Conservation (phyloP, 2,113 vertebrate species). For the Nothoprocta pentlandii region DNA sequence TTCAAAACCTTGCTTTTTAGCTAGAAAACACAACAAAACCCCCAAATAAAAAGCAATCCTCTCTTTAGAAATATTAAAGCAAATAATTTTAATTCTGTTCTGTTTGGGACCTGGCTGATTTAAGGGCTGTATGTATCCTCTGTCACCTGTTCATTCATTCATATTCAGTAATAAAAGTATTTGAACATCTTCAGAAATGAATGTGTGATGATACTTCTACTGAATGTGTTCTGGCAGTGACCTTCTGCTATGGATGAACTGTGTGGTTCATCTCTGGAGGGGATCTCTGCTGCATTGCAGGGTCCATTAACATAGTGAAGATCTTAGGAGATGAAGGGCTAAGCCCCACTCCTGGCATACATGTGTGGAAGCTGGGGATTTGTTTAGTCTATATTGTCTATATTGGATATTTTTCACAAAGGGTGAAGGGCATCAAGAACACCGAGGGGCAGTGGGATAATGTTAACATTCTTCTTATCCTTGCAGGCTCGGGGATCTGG, state of each 20-base stretch:
- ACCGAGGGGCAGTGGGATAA: background rate
- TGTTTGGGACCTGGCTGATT: background rate
- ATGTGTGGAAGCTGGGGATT: slow-evolving; percentile 21
- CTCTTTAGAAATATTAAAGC: slow-evolving; percentile 1
- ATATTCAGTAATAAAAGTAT: slow-evolving; percentile 56
- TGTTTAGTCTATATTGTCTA: slow-evolving; percentile 44
- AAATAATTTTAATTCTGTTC: slow-evolving; percentile 13
- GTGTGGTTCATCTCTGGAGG: background rate
- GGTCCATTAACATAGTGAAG: background rate
- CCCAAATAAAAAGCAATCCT: background rate
- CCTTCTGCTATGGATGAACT: slow-evolving; percentile 43
- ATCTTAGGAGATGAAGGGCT: slow-evolving; percentile 29
- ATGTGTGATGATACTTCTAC: background rate
- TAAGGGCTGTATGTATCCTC: slow-evolving; percentile 12
- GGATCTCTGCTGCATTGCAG: background rate
- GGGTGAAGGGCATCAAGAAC: slow-evolving; percentile 23
- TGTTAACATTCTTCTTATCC: slow-evolving; percentile 43
- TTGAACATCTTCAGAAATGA: slow-evolving; percentile 50
- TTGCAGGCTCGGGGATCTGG: slow-evolving; percentile 90
- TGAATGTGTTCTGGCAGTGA: slow-evolving; percentile 55
- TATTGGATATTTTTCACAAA: slow-evolving; percentile 12
- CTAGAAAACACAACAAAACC: background rate
- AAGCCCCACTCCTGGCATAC: slow-evolving; percentile 13
- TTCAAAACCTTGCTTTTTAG: slow-evolving; percentile 35
- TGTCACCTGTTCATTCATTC: slow-evolving; percentile 41